Conservation (phyloP, 1,140 invertebrate species). For the Bombyx mandarina region DNA sequence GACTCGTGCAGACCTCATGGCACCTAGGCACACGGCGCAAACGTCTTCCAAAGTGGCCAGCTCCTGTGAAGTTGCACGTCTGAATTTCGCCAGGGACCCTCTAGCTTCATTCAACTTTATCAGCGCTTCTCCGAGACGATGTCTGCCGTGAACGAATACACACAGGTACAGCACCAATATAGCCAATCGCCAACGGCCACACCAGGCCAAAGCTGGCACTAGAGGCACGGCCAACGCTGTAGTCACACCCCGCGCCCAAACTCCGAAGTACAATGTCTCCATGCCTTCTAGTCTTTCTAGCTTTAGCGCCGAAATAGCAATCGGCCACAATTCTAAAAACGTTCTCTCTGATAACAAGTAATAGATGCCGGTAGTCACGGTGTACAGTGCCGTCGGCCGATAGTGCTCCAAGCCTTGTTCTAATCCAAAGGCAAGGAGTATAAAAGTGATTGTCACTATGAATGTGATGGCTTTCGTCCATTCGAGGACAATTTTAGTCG, state of each 20-base stretch:
- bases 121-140: slow-evolving; percentile 72
- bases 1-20: slow-evolving; percentile 77
- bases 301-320: slow-evolving; percentile 71
- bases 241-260: slow-evolving; percentile 73
- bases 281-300: slow-evolving; percentile 77
- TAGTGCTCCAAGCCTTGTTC: slow-evolving; percentile 84
- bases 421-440: slow-evolving; percentile 80
- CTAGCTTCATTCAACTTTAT: slow-evolving; percentile 72
- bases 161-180: slow-evolving; percentile 77
- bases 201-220: slow-evolving; percentile 69
- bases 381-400: slow-evolving; percentile 76
- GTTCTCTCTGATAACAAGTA: slow-evolving; percentile 83
- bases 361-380: slow-evolving; percentile 76
- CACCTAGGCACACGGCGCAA: slow-evolving; percentile 80
- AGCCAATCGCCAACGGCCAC: slow-evolving; percentile 72
- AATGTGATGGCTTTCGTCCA: slow-evolving; percentile 88
- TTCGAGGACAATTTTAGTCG: slow-evolving; percentile 85
- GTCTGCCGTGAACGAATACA: slow-evolving; percentile 76
- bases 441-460: slow-evolving; percentile 83
- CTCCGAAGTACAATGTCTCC: slow-evolving; percentile 77
- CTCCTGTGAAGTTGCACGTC: slow-evolving; percentile 76
- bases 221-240: slow-evolving; percentile 72
- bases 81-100: slow-evolving; percentile 74
- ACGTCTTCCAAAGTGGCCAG: slow-evolving; percentile 80
- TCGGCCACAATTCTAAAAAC: slow-evolving; percentile 76